Percentiles rank a stretch among this genome's conserved stretches.
These are phyloP conservation scores for Physella acuta DNA, from an alignment of 1,140 invertebrate species.

Conservation along the genomic window DNA sequence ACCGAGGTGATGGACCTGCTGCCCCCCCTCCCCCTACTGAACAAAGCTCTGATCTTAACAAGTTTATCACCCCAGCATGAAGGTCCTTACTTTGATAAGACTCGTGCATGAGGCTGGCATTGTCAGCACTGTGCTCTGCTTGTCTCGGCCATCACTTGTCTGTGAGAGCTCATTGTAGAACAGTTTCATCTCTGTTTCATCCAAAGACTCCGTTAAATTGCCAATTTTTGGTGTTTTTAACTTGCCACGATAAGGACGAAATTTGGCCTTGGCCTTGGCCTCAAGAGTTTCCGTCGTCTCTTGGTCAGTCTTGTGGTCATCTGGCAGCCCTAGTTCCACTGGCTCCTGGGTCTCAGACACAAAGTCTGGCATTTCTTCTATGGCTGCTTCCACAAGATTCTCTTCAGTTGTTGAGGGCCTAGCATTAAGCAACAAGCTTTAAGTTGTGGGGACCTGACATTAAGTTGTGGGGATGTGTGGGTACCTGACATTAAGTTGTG, in stretches of 20 bases:
- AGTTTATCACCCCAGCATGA: too few relatives aligned
- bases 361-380: conserved; percentile 11
- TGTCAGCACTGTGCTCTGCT: conserved; percentile 36
- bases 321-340: too few relatives aligned
- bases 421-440: too few relatives aligned
- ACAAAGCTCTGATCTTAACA: too few relatives aligned
- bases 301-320: not conserved
- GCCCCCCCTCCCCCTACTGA: too few relatives aligned
- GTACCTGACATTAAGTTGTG: too few relatives aligned
- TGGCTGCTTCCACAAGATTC: conserved; percentile 8
- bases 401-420: too few relatives aligned
- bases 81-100: conserved; percentile 56
- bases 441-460: too few relatives aligned
- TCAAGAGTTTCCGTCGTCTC: not conserved
- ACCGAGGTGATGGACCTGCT: too few relatives aligned
- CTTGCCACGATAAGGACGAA: conserved; percentile 48
- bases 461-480: too few relatives aligned
- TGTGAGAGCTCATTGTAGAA: conserved; percentile 34
- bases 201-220: conserved; percentile 50
- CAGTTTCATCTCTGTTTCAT: conserved; percentile 52
- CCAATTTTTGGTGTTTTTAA: conserved; percentile 43
- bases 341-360: not conserved
- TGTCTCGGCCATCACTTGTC: conserved; percentile 27
- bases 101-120: conserved; percentile 55
- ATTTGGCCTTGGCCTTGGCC: conserved; percentile 33